Base-by-base conservation (phyloP, 2,888 invertebrate species). In the Drosophila prolongata region DNA sequence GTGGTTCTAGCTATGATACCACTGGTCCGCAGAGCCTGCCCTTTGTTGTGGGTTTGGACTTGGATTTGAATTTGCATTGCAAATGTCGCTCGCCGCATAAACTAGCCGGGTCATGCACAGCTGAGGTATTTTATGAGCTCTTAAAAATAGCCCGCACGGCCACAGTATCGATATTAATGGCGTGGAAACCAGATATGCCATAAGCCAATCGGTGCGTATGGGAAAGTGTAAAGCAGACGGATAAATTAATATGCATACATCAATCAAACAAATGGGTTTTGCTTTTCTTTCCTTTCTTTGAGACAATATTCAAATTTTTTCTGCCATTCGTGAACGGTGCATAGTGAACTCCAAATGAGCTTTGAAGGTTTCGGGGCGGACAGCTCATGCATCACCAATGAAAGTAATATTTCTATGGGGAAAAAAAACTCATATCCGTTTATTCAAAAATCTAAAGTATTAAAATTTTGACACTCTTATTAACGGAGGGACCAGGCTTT, bases 71-170 rank as follows among this genome's bases (percentile, higher is more conserved):
- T 83, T 84, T 75, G 89, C 76, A 89, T 72, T 84, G 87, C 73
- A 70, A 84, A 88, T 83, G 8, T 30, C 30, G 30, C 8, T 30
- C 30, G 40, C 57, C 68, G 44, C 71, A 43, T 64, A 67, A 44
- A 53, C 68, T 42, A 60, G 49, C 35, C 52, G 19, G 68, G 49
- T 69, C 66, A 52, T 57, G 44, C 46, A 64, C 64, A 61, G 62
- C 71, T 74, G 57, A 81, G 73, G 72, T 66, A 72, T 85, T 81
- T 78, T 78, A 85, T 81, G 79, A 85, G 74, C 74, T 87, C 71
- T 78, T 68, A 53, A 68, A 87, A 76, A 84, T 60, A 67, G 64
- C 55, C 59, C 50, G 54, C 56, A 67, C 47, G 73, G 58, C 65
- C 61, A 37, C 65, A 44, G 38, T 14, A 67, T 58, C 71, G 53